phyloP scores from a whole-genome alignment of 2,797 vertebrate species.

The Glyptemys insculpta region DNA sequence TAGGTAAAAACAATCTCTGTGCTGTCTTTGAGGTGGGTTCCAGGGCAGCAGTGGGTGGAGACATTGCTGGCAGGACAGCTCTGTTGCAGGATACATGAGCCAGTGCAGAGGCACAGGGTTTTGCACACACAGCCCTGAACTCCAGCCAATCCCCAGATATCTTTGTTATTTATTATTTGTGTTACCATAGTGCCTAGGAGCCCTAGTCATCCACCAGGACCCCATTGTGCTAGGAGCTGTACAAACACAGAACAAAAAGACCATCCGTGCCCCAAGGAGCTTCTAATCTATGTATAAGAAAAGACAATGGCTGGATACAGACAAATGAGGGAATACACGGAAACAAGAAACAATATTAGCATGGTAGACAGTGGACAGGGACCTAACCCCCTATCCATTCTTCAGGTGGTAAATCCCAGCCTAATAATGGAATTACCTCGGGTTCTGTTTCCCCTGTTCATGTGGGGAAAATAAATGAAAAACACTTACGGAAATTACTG shows the following conservation, averaged over 20 bases:
- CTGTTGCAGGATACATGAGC: neutral
- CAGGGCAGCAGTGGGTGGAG: neutral
- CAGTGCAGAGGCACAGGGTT: fast-evolving
- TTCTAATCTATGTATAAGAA: neutral
- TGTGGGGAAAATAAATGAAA: neutral
- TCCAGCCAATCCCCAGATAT: neutral
- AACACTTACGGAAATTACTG: neutral
- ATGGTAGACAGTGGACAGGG: neutral
- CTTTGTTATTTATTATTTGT: neutral
- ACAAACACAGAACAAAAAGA: too few species aligned
- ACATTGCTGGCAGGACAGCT: neutral
- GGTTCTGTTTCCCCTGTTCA: neutral
- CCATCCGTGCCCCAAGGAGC: neutral
- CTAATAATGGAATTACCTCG: neutral
- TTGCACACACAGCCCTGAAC: fast-evolving
- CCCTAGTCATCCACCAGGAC: neutral
- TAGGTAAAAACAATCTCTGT: neutral
- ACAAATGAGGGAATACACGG: neutral
- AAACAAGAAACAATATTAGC: neutral
- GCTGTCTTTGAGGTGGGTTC: neutral
- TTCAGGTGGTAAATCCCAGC: neutral
- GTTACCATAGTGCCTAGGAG: neutral
- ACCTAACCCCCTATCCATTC: neutral
- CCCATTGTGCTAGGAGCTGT: too few species aligned
- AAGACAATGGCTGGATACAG: neutral